Conservation (phyloP, 2,888 invertebrate genomes). For the Coecobrya sp. region DNA sequence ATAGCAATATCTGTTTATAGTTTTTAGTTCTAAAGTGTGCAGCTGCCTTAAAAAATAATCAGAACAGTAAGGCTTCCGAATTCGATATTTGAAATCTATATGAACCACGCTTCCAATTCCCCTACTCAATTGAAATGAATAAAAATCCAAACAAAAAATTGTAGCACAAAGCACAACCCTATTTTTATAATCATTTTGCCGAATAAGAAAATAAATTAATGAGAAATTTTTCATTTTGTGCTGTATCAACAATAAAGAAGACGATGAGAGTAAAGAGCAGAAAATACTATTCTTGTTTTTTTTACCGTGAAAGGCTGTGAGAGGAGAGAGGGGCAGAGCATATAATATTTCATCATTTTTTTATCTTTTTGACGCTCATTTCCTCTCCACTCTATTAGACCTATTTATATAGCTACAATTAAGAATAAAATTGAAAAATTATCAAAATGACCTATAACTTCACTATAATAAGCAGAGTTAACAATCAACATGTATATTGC, state of each 20-base stretch:
- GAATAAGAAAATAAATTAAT: background rate
- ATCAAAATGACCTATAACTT: constrained; percentile 10
- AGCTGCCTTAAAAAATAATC: constrained; percentile 17
- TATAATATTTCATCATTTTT: background rate
- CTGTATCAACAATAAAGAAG: background rate
- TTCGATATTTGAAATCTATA: constrained; percentile 54
- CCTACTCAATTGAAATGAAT: background rate
- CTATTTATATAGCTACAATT: background rate
- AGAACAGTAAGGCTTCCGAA: constrained; percentile 40
- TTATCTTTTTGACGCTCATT: background rate
- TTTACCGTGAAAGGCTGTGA: background rate
- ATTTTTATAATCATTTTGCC: background rate
- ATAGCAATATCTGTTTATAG: constrained; percentile 6
- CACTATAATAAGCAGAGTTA: background rate
- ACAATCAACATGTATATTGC: constrained; percentile 11
- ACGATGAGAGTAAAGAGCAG: constrained; percentile 9
- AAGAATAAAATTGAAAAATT: constrained; percentile 52
- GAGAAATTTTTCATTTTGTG: background rate
- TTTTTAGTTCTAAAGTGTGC: constrained; percentile 2
- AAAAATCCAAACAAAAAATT: background rate
- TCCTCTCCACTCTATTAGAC: background rate
- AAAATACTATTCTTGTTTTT: background rate
- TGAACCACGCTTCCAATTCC: constrained; percentile 8
- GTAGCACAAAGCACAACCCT: constrained; percentile 25
- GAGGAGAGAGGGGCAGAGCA: background rate